Percentiles rank a stretch among this genome's conserved stretches.
Conservation (phyloP, 2,113 vertebrate species). For the Ailurus styani region DNA sequence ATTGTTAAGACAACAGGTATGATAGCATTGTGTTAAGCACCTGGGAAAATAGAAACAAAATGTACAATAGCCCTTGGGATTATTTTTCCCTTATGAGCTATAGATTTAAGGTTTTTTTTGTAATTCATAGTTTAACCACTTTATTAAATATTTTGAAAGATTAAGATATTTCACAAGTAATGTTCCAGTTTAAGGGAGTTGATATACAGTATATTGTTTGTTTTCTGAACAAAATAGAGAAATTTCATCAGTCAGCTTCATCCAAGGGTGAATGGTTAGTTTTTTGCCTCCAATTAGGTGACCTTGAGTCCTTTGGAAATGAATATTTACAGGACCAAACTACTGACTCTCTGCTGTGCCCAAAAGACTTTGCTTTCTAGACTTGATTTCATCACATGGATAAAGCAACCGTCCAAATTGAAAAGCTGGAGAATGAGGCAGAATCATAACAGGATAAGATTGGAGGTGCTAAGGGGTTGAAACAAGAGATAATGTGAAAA, state of each 20-base stretch:
- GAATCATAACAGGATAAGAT: background rate
- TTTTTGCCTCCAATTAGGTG: background rate
- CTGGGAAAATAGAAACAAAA: background rate
- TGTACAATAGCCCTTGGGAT: background rate
- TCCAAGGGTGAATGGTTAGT: background rate
- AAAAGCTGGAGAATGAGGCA: background rate
- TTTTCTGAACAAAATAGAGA: background rate
- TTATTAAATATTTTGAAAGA: background rate
- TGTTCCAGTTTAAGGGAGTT: background rate
- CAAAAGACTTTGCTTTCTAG: background rate
- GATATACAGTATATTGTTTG: background rate
- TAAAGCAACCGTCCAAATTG: background rate
- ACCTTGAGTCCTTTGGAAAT: background rate
- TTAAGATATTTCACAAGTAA: background rate
- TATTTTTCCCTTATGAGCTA: background rate
- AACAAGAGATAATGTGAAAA: background rate
- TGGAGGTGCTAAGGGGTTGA: background rate
- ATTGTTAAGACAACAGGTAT: background rate
- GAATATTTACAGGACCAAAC: background rate
- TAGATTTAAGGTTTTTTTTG: constrained; percentile 2
- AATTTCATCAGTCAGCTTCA: background rate
- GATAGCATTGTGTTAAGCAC: background rate
- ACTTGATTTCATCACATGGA: background rate
- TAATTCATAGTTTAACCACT: background rate
- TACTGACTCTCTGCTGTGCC: background rate